Evolutionary conservation across 2,797 vertebrate species (phyloP).

Genomic region (Myotis planiceps): DNA sequence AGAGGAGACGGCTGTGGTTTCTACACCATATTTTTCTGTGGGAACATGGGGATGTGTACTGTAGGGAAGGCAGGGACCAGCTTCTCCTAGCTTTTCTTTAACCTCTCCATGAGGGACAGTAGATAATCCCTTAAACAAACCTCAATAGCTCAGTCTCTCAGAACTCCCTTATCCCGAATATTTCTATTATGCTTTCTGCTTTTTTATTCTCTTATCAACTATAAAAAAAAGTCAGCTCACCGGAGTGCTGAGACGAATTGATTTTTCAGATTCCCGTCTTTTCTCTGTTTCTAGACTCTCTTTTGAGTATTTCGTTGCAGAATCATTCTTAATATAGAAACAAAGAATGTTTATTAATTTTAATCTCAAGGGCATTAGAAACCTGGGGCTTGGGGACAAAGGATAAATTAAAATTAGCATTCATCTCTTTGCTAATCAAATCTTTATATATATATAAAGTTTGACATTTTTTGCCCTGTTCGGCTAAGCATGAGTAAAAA

Average conservation of each 20-base stretch:
- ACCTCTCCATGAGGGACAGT: neutral
- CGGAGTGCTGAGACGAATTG: slow-evolving; percentile 56
- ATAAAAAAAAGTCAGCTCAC: slow-evolving; percentile 52
- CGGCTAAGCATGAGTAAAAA: neutral
- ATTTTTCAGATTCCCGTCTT: slow-evolving; percentile 69
- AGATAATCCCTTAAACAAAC: neutral
- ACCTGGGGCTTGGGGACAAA: neutral
- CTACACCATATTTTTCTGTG: neutral
- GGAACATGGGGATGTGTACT: neutral
- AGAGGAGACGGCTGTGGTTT: neutral
- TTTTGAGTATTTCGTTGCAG: slow-evolving; percentile 63
- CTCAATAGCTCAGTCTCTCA: neutral
- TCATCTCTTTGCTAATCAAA: neutral
- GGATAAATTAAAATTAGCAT: neutral
- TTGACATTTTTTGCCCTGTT: neutral
- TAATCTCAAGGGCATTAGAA: neutral
- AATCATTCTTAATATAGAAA: slow-evolving; percentile 75
- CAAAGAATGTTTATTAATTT: slow-evolving; percentile 65
- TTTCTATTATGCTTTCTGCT: neutral
- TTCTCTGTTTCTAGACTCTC: slow-evolving; percentile 70
- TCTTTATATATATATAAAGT: neutral
- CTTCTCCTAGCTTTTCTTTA: neutral
- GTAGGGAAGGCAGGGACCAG: slow-evolving; percentile 9
- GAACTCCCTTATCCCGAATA: neutral
- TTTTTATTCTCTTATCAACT: neutral